Percentiles rank a stretch among this genome's conserved stretches.
These are phyloP conservation scores for Rhadinocentrus ornatus DNA, from an alignment of 2,797 vertebrate genomes.

Conservation along the genomic window DNA sequence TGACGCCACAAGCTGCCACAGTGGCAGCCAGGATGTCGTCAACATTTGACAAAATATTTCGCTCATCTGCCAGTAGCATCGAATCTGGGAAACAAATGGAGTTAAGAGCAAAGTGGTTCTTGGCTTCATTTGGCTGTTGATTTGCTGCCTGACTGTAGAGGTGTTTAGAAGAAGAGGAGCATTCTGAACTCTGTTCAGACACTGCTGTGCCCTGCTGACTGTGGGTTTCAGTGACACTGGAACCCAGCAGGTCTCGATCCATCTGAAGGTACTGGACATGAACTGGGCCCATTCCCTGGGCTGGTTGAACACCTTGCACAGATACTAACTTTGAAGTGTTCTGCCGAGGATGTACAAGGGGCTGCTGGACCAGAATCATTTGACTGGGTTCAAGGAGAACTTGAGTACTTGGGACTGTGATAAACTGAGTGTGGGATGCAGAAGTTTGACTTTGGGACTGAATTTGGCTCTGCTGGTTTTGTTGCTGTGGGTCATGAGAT, in stretches of 20 bases:
- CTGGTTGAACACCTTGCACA: constrained; percentile 83
- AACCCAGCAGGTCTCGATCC: constrained; percentile 88
- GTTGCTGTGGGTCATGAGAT: constrained; percentile 85
- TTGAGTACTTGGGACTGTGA: constrained; percentile 88
- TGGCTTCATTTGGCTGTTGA: constrained; percentile 86
- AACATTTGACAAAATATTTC: constrained; percentile 96
- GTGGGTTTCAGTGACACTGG: constrained; percentile 83
- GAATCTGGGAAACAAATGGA: constrained; percentile 97
- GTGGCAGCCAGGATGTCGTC: constrained; percentile 98
- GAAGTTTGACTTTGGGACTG: constrained; percentile 70
- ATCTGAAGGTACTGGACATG: constrained; percentile 92
- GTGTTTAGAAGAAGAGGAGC: constrained; percentile 88
- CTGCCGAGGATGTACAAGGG: constrained; percentile 85
- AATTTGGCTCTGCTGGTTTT: constrained; percentile 85
- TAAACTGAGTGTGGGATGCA: constrained; percentile 84
- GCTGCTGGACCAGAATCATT: constrained; percentile 91
- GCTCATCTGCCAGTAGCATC: constrained; percentile 93
- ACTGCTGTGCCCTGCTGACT: constrained; percentile 82
- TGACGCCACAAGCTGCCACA: constrained; percentile 94
- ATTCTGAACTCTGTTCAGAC: constrained; percentile 85
- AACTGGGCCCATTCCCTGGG: constrained; percentile 75
- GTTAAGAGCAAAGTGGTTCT: constrained; percentile 94
- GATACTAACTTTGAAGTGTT: constrained; percentile 85
- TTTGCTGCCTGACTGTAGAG: constrained; percentile 86
- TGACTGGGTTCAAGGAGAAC: constrained; percentile 91